Evolutionary conservation across 2,113 vertebrate species (phyloP).

Genomic region (Hystrix cristata): DNA sequence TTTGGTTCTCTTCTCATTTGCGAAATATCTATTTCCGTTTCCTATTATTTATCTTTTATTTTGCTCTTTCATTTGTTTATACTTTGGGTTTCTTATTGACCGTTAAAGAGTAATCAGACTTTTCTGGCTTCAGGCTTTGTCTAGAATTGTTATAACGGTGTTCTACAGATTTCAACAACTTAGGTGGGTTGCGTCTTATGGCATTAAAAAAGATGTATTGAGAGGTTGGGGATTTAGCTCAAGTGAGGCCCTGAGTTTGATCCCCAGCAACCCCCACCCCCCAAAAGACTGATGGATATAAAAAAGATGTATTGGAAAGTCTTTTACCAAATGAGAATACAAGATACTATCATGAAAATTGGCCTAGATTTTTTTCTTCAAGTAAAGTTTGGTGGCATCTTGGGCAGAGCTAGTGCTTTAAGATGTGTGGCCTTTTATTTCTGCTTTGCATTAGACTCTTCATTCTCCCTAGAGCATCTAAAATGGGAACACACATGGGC

Average conservation of each 20-base stretch:
- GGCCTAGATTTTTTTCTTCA: neutral
- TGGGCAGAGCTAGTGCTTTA: neutral
- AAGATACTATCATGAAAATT: neutral
- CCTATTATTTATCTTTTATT: neutral
- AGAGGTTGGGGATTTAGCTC: no score
- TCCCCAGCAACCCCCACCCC: no score
- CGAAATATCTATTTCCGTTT: neutral
- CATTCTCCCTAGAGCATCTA: neutral
- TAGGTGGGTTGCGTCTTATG: neutral
- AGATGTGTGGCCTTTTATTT: neutral
- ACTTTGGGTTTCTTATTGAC: neutral
- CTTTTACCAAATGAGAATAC: slow-evolving; percentile 14
- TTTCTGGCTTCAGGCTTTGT: neutral
- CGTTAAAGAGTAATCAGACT: neutral
- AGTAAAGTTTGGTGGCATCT: neutral
- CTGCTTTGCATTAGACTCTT: neutral
- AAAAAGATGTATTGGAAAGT: neutral
- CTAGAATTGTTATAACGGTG: neutral
- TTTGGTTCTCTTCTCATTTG: neutral
- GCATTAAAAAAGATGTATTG: neutral
- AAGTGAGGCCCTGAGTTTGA: no score
- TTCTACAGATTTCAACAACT: neutral
- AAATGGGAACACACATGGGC: neutral
- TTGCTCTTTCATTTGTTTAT: neutral
- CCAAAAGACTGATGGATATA: neutral